Conservation (phyloP, 2,797 vertebrate genomes). For the Linurgus olivaceus region DNA sequence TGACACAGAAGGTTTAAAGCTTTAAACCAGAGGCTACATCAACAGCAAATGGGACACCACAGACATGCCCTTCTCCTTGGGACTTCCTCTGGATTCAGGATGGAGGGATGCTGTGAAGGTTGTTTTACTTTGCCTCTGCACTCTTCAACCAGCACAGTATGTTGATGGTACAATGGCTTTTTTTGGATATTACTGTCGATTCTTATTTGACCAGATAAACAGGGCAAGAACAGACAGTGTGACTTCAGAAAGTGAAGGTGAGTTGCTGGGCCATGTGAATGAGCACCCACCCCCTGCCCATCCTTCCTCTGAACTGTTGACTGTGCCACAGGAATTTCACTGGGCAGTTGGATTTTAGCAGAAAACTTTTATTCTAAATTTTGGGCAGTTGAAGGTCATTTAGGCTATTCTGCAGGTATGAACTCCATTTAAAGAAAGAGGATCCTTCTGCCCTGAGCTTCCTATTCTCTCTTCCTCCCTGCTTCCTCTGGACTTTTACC, state of each 20-base stretch:
- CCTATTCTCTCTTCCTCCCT: not conserved
- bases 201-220: not conserved
- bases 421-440: not conserved
- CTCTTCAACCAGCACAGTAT: not conserved
- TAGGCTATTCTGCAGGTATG: not conserved
- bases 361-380: not conserved
- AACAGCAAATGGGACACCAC: constrained; percentile 29
- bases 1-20: constrained; percentile 26
- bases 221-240: not conserved
- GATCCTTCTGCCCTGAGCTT: not conserved
- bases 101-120: not conserved
- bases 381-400: not conserved
- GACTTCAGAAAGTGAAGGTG: not conserved
- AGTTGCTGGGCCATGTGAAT: not conserved
- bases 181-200: not conserved
- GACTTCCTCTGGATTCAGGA: not conserved
- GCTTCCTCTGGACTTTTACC: not conserved
- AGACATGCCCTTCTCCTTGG: constrained; percentile 1
- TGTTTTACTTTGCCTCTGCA: constrained; percentile 4
- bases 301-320: not conserved
- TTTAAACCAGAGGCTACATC: constrained; percentile 34
- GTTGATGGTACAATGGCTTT: not conserved
- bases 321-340: not conserved
- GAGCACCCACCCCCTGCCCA: not conserved
- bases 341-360: not conserved